Evolutionary conservation across 2,113 vertebrate species (phyloP).

Genomic region (Caloenas nicobarica): DNA sequence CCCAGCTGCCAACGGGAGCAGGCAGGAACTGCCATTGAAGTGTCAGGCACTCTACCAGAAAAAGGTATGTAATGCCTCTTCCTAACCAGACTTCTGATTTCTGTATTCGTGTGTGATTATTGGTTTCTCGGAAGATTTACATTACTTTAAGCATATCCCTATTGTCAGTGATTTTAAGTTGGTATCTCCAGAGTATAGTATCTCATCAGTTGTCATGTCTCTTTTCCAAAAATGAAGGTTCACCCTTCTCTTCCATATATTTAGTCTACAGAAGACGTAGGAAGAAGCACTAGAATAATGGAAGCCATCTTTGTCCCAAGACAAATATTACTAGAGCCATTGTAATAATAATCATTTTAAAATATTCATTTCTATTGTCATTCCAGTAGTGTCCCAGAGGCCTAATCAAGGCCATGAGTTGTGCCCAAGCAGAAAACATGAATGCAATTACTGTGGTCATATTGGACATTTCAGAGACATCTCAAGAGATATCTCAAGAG

Average conservation of each 20-base stretch:
- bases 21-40: not conserved
- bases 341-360: not conserved
- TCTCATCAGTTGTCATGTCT: not conserved
- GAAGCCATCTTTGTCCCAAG: not conserved
- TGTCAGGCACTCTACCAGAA: not conserved
- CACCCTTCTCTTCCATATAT: fast-evolving
- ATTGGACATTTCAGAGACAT: not conserved
- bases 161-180: not conserved
- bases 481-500: not conserved
- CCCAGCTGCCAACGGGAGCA: not conserved
- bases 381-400: not conserved
- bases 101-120: not conserved
- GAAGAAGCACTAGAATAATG: not conserved
- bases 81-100: not conserved
- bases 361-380: not conserved
- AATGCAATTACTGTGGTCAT: not conserved
- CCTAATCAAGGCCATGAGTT: not conserved
- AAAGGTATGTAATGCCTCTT: not conserved
- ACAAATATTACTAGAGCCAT: not conserved
- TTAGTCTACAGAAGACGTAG: not conserved
- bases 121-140: not conserved
- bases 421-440: not conserved
- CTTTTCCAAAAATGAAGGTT: not conserved
- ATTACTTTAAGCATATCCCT: not conserved
- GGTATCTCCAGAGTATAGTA: not conserved